Base-by-base conservation (phyloP, 2,797 vertebrate genomes). In the Balearica regulorum region DNA sequence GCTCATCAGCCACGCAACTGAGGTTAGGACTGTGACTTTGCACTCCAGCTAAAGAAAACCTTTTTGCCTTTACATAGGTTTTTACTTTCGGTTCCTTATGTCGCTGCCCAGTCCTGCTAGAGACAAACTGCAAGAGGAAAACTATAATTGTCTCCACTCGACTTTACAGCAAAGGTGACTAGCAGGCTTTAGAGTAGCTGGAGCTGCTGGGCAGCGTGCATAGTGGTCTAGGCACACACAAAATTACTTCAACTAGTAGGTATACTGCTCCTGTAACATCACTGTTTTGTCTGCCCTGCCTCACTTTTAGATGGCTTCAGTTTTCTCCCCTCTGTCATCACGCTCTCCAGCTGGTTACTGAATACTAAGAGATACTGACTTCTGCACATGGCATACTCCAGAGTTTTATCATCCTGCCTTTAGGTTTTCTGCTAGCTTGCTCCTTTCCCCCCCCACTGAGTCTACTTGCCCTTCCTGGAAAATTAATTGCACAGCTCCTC, bases 121-220 rank as follows among this genome's bases (percentile, higher is more conserved):
- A 31, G 19, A 53, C 35, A 57, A 0, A 4, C 21, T 72, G 37
- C 8, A 15, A 72, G 31, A 54, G 35, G 39, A 60, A 55, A 84
- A 29, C 28, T 58, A 1, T 18, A 16, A 9, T 13, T 65, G 53
- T 33, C 29, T 73, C 44, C 53, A 11, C 21, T 16, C 20, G 37
- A 41, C 18, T 77, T 62, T 7, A 48, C 28, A 35, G 55, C 21
- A 49, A 62, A 58, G 43, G n/a, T 49, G 41, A 41, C 75, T 14
- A n/a, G 25, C 43, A 21, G 75, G n/a, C 49, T 78, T 58, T 43
- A 65, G 17, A 12, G 22, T 7, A 70, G 64, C 39, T 43, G 6
- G 43, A 49, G 62, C 24, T 1, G 0, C 28, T 28, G 62, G 33
- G 14, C 60, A 64, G 3, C 14, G 48, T 2, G 0, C 6, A 0